phyloP scores from a whole-genome alignment of 2,797 vertebrate genomes.

The Falco peregrinus region DNA sequence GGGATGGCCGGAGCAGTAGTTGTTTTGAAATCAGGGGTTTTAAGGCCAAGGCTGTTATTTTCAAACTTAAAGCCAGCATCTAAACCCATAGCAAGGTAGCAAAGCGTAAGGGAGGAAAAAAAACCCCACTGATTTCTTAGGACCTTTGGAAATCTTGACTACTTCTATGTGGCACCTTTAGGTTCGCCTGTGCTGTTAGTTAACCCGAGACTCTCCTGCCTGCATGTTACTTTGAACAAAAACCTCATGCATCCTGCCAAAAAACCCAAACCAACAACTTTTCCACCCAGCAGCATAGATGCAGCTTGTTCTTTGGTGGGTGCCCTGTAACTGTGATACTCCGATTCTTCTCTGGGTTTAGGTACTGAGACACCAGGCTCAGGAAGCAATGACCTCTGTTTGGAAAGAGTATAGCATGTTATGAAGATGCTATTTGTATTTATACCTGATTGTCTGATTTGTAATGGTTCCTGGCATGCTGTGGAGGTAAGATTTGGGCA shows the following conservation, averaged over 20 bases:
- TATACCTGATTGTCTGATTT: neutral
- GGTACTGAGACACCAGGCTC: accelerated
- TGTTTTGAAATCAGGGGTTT: neutral
- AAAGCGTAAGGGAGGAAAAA: neutral
- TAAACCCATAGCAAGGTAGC: neutral
- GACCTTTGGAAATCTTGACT: neutral
- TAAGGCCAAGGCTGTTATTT: neutral
- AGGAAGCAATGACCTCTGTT: neutral
- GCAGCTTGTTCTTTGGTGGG: neutral
- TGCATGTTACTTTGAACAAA: neutral
- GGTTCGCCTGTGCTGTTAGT: neutral
- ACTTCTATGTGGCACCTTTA: accelerated
- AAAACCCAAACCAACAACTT: neutral
- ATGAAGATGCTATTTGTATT: neutral
- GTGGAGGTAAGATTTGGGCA: neutral
- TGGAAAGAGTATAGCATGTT: accelerated
- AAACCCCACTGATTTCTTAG: neutral
- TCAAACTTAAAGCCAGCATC: neutral
- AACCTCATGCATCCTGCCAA: neutral
- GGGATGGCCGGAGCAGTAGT: accelerated
- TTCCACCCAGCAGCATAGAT: neutral
- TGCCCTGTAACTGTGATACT: neutral
- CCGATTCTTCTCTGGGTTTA: neutral
- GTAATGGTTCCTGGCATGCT: accelerated
- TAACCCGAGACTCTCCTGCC: neutral